Conservation (phyloP, 2,888 invertebrate genomes). For the Andrena chrysosceles region DNA sequence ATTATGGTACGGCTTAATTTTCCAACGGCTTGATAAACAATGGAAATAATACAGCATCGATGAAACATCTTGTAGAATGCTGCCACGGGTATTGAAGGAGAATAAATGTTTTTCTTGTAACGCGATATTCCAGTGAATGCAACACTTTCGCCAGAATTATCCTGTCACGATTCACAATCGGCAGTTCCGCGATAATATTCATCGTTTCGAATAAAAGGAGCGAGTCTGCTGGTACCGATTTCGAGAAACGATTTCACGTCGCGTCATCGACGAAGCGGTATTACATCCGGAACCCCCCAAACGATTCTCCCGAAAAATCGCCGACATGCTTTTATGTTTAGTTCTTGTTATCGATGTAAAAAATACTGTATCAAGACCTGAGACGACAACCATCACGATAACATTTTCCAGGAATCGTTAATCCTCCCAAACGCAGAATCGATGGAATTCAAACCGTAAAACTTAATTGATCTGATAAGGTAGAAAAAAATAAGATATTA, state of each 20-base stretch:
- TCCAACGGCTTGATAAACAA: not conserved
- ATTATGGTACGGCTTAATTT: not conserved
- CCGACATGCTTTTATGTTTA: not conserved
- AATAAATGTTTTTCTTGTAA: conserved; percentile 33
- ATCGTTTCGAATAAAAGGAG: conserved; percentile 47
- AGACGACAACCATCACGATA: conserved; percentile 25
- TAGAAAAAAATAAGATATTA: not conserved
- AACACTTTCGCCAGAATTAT: conserved; percentile 42
- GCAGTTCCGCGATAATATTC: conserved; percentile 43
- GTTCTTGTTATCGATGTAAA: conserved; percentile 22
- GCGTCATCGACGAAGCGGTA: conserved; percentile 52
- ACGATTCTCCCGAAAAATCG: conserved; percentile 37
- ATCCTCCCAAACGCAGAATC: conserved; percentile 5
- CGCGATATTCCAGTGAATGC: conserved; percentile 48
- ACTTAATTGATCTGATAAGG: not conserved
- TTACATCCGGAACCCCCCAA: conserved; percentile 49
- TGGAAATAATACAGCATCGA: not conserved
- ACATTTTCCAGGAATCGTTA: conserved; percentile 26
- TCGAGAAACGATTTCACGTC: conserved; percentile 56
- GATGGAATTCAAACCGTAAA: not conserved
- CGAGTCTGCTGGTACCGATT: conserved; percentile 28
- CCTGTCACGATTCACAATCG: conserved; percentile 42
- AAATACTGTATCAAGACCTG: conserved; percentile 13
- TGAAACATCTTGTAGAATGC: not conserved
- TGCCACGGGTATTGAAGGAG: not conserved